phyloP scores from a whole-genome alignment of 2,113 vertebrate species.

The Oplegnathus fasciatus region DNA sequence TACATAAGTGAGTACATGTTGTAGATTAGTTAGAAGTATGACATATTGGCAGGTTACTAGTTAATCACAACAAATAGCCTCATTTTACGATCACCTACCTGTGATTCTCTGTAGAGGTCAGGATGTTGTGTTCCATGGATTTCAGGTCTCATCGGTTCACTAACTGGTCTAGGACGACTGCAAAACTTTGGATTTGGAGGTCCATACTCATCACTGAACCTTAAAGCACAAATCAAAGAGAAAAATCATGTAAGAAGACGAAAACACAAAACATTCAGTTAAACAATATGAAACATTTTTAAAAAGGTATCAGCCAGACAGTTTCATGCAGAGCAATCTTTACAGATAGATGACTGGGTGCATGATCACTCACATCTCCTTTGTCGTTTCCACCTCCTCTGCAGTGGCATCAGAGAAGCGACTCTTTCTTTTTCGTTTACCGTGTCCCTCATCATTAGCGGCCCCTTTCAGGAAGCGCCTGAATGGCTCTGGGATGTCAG shows the following conservation, averaged over 20 bases:
- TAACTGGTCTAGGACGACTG: not conserved
- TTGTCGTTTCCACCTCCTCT: slow-evolving; percentile 71
- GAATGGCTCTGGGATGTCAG: slow-evolving; percentile 80
- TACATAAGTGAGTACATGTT: not conserved
- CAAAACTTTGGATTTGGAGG: slow-evolving; percentile 38
- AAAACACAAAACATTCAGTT: not conserved
- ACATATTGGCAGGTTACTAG: not conserved
- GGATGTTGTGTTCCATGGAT: slow-evolving; percentile 28
- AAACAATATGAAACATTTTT: not conserved
- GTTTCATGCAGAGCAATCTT: not conserved
- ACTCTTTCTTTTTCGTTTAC: slow-evolving; percentile 78
- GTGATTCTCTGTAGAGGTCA: slow-evolving; percentile 36
- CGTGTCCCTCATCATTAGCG: not conserved
- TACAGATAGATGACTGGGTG: not conserved
- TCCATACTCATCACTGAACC: slow-evolving; percentile 39
- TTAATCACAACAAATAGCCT: not conserved
- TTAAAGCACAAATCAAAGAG: slow-evolving; percentile 31
- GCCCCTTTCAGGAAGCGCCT: slow-evolving; percentile 71
- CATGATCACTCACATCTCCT: slow-evolving; percentile 64
- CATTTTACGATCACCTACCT: slow-evolving; percentile 42
- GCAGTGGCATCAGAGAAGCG: slow-evolving; percentile 81
- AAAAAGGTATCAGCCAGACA: not conserved
- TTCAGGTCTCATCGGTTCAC: slow-evolving; percentile 18
- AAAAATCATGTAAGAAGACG: not conserved
- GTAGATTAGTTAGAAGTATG: not conserved